Evolutionary conservation across 2,888 invertebrate genomes (phyloP).

Genomic region (Helicoverpa assulta): DNA sequence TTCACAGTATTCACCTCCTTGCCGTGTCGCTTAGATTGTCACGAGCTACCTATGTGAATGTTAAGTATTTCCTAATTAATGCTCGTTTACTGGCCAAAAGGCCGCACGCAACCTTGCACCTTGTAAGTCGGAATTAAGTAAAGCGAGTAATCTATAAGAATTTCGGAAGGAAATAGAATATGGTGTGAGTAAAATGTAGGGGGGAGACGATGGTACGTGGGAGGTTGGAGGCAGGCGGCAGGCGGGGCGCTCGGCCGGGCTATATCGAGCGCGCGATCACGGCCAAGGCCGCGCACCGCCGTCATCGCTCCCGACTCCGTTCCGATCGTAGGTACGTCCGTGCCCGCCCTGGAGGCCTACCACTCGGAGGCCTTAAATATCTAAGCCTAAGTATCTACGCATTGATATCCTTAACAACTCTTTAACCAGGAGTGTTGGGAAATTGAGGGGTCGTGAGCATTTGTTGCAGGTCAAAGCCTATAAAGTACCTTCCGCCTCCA

Average conservation of each 20-base stretch:
- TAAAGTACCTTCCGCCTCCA: no score
- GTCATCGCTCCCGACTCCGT: constrained; percentile 73
- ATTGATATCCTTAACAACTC: no score
- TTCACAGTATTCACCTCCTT: no score
- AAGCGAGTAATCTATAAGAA: constrained; percentile 67
- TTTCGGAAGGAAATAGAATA: constrained; percentile 68
- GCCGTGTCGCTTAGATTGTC: not conserved
- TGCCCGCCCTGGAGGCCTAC: constrained; percentile 56
- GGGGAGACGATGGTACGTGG: constrained; percentile 62
- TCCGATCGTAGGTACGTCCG: constrained; percentile 66
- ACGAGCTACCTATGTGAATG: not conserved
- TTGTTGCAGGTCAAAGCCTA: no score
- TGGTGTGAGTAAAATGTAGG: constrained; percentile 68
- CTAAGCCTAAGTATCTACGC: constrained; percentile 39
- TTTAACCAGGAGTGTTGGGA: no score
- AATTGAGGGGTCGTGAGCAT: no score
- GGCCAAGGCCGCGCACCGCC: constrained; percentile 86
- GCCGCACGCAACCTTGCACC: constrained; percentile 23
- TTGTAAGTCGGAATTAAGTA: constrained; percentile 70
- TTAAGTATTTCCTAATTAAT: not conserved
- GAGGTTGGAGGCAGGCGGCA: constrained; percentile 64
- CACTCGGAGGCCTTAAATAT: constrained; percentile 37
- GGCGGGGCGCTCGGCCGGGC: constrained; percentile 76
- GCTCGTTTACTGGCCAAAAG: constrained; percentile 1
- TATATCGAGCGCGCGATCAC: constrained; percentile 90